phyloP scores from a whole-genome alignment of 2,797 vertebrate genomes.

The Spheniscus humboldti region DNA sequence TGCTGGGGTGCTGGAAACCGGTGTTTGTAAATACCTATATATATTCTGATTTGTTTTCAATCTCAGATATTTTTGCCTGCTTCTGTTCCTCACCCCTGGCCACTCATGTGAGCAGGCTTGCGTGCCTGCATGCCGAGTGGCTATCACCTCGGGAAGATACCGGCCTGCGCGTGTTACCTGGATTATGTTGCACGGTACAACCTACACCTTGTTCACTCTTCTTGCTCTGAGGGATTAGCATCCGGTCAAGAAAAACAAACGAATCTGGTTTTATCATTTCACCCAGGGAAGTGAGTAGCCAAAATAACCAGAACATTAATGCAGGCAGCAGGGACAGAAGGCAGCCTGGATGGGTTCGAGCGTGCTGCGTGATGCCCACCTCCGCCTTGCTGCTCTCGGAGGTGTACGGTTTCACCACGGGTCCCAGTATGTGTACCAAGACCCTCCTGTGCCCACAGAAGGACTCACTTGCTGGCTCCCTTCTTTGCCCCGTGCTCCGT shows the following conservation, averaged over 20 bases:
- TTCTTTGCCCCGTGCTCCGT: background rate
- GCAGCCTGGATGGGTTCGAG: background rate
- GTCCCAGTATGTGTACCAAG: background rate
- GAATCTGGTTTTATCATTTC: background rate
- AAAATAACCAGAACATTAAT: background rate
- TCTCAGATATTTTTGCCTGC: background rate
- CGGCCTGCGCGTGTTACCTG: background rate
- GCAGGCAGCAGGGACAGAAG: background rate
- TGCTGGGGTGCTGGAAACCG: background rate
- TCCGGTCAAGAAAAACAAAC: background rate
- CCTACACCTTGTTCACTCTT: background rate
- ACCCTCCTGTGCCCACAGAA: background rate
- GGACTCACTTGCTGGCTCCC: background rate
- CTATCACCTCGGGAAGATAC: background rate
- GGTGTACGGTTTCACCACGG: accelerated
- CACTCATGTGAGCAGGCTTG: background rate
- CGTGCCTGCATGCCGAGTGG: background rate
- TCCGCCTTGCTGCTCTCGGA: background rate
- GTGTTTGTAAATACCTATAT: conserved; percentile 27
- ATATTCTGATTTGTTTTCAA: conserved; percentile 31
- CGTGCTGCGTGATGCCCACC: background rate
- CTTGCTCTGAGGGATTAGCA: background rate
- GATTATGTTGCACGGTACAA: background rate
- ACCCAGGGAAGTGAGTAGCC: background rate
- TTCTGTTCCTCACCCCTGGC: background rate